Conservation (phyloP, 2,888 invertebrate genomes). For the Spialia ferax region DNA sequence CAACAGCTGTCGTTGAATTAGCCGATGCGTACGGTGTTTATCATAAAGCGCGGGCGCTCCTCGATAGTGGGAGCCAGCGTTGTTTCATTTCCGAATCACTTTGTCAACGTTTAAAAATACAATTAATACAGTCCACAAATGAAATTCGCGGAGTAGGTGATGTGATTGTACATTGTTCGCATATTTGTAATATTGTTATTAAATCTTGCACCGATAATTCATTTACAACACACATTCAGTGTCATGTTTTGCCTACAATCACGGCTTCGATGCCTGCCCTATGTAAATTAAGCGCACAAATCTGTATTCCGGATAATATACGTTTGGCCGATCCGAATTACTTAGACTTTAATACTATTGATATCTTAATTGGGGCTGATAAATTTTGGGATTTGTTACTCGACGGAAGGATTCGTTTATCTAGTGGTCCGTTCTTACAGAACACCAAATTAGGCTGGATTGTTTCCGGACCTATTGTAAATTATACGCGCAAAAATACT, state of each 20-base stretch:
- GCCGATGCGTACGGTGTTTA: neutral
- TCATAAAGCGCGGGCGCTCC: slow-evolving; percentile 9
- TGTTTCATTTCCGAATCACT: slow-evolving; percentile 4
- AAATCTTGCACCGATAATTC: neutral
- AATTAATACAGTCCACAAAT: slow-evolving; percentile 22
- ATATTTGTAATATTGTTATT: slow-evolving; percentile 18
- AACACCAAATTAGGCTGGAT: slow-evolving; percentile 35
- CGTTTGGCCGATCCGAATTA: slow-evolving; percentile 26
- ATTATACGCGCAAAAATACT: slow-evolving; percentile 14
- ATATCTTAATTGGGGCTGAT: slow-evolving; percentile 36
- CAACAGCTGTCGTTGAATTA: slow-evolving; percentile 2
- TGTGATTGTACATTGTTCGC: slow-evolving; percentile 9
- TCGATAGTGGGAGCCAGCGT: slow-evolving; percentile 29
- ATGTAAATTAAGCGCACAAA: slow-evolving; percentile 15
- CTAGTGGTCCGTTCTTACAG: slow-evolving; percentile 35
- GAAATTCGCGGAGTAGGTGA: slow-evolving; percentile 29
- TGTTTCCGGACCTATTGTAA: slow-evolving; percentile 22
- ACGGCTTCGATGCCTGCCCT: slow-evolving; percentile 16
- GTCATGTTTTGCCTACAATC: slow-evolving; percentile 9
- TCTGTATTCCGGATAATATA: slow-evolving; percentile 16
- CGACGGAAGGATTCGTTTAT: slow-evolving; percentile 29
- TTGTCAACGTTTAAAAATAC: neutral
- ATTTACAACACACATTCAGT: slow-evolving; percentile 11
- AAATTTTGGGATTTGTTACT: slow-evolving; percentile 36
- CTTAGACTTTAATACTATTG: slow-evolving; percentile 14